Percentiles rank a stretch among this genome's conserved stretches.
phyloP scores from a whole-genome alignment of 1,140 invertebrate genomes.

The Aphidius ervi region DNA sequence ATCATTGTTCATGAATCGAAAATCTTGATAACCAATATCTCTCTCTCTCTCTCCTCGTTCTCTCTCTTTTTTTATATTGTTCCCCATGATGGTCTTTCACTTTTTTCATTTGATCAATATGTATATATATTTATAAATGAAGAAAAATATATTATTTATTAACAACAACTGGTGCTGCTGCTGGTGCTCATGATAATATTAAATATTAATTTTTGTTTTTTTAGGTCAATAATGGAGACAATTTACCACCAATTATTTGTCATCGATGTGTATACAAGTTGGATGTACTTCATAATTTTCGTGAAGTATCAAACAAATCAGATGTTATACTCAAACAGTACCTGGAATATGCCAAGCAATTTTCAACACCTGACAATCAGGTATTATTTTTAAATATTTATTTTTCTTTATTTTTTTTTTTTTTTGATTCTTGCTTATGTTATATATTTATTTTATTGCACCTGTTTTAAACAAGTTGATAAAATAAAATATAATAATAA shows the following conservation, averaged over 20 bases:
- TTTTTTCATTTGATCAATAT: constrained; percentile 9
- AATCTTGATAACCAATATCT: too few relatives aligned
- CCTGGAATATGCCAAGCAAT: constrained; percentile 51
- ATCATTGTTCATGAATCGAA: too few relatives aligned
- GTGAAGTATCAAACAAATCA: constrained; percentile 52
- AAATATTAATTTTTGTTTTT: constrained; percentile 20
- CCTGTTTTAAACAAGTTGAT: too few relatives aligned
- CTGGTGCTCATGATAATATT: too few relatives aligned
- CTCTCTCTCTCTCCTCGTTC: too few relatives aligned
- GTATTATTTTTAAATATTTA: constrained; percentile 26
- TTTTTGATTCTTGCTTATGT: too few relatives aligned
- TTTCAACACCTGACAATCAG: constrained; percentile 43
- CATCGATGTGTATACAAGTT: constrained; percentile 53
- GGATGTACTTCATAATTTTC: constrained; percentile 52
- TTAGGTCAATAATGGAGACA: constrained; percentile 53
- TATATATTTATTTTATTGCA: too few relatives aligned
- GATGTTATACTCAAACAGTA: constrained; percentile 55
- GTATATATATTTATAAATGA: too few relatives aligned
- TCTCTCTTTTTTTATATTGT: background rate
- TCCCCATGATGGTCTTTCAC: background rate
- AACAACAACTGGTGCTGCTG: too few relatives aligned
- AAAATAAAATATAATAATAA: background rate
- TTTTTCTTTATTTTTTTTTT: too few relatives aligned
- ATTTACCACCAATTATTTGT: constrained; percentile 53
- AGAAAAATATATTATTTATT: too few relatives aligned